Evolutionary conservation across 2,888 invertebrate genomes (phyloP).

Genomic region (Ecliptopera silaceata): DNA sequence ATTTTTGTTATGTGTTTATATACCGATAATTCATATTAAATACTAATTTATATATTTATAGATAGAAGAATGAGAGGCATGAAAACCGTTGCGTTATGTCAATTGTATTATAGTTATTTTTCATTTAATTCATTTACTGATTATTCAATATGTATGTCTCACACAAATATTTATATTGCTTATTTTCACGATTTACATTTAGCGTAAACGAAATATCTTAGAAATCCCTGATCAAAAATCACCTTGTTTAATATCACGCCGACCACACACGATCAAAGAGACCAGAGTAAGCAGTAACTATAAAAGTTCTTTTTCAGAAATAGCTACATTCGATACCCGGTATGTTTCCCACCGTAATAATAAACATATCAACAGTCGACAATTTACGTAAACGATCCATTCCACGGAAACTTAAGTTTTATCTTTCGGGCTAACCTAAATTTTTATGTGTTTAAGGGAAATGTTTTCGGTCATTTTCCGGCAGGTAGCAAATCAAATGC

Average conservation of each 20-base stretch:
- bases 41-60: too few relatives aligned
- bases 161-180: too few relatives aligned
- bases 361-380: conserved; percentile 73
- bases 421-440: conserved; percentile 36
- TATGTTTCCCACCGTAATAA: conserved; percentile 67
- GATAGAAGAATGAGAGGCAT: too few relatives aligned
- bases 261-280: conserved; percentile 77
- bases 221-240: conserved; percentile 29
- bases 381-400: conserved; percentile 59
- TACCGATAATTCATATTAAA: too few relatives aligned
- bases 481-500: conserved; percentile 19
- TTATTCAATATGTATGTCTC: too few relatives aligned
- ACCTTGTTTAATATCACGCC: conserved; percentile 46
- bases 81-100: too few relatives aligned
- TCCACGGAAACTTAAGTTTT: conserved; percentile 60
- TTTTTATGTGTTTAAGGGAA: conserved; percentile 21
- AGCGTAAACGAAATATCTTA: not conserved
- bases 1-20: too few relatives aligned
- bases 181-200: too few relatives aligned
- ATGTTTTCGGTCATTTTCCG: conserved; percentile 19
- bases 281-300: conserved; percentile 56
- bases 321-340: conserved; percentile 58
- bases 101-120: too few relatives aligned
- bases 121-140: too few relatives aligned
- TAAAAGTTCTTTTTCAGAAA: conserved; percentile 71